These are phyloP conservation scores for Nannoperca australis DNA, from an alignment of 2,797 vertebrate species.

Conservation along the genomic window DNA sequence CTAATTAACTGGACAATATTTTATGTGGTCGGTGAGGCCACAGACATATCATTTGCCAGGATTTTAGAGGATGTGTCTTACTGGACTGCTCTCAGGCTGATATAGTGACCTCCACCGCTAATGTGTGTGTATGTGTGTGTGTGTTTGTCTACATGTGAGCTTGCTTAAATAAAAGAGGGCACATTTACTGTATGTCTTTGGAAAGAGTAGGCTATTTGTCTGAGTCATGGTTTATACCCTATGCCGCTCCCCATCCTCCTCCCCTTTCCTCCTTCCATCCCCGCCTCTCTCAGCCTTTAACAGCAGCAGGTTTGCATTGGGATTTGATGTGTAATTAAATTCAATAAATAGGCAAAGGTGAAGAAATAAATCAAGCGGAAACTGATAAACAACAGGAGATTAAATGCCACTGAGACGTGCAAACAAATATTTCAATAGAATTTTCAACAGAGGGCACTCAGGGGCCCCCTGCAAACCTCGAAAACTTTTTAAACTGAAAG, in stretches of 20 bases:
- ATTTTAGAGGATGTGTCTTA: conserved; percentile 73
- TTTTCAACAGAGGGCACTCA: conserved; percentile 79
- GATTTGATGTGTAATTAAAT: conserved; percentile 89
- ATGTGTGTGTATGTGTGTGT: conserved; percentile 24
- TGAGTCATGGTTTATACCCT: conserved; percentile 71
- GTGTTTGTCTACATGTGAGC: conserved; percentile 41
- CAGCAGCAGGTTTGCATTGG: conserved; percentile 80
- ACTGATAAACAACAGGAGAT: conserved; percentile 90
- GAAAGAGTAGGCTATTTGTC: conserved; percentile 71
- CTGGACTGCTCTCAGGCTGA: conserved; percentile 65
- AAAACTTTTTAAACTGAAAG: conserved; percentile 74
- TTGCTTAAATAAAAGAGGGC: conserved; percentile 55
- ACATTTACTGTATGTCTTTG: conserved; percentile 63
- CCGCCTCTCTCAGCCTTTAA: conserved; percentile 65
- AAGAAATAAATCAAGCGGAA: conserved; percentile 89
- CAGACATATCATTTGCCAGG: conserved; percentile 78
- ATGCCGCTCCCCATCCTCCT: conserved; percentile 52
- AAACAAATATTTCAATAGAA: conserved; percentile 89
- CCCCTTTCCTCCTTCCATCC: conserved; percentile 53
- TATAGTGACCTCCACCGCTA: conserved; percentile 70
- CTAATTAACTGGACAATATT: conserved; percentile 83
- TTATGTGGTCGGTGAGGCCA: conserved; percentile 76
- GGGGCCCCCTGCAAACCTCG: conserved; percentile 59
- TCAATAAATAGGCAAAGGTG: conserved; percentile 89
- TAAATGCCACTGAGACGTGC: conserved; percentile 88